A percentile compares a stretch with the other conserved stretches of the same genome.
phyloP scores from a whole-genome alignment of 2,113 vertebrate species.

The Redunca redunca region DNA sequence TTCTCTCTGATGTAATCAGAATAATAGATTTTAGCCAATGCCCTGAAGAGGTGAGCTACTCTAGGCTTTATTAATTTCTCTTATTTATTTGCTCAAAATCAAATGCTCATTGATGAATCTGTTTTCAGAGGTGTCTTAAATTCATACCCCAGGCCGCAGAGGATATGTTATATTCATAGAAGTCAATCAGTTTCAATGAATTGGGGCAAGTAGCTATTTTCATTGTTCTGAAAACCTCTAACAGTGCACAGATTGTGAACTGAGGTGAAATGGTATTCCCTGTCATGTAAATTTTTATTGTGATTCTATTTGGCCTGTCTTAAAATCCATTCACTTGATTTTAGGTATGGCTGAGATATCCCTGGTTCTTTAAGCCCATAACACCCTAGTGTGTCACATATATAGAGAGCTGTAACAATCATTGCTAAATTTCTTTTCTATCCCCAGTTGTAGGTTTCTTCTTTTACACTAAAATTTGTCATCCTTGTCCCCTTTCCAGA shows the following conservation, averaged over 20 bases:
- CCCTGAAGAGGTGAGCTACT: background rate
- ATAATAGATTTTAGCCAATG: background rate
- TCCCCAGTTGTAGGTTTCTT: background rate
- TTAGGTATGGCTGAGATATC: background rate
- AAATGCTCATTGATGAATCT: constrained; percentile 3
- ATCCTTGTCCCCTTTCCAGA: background rate
- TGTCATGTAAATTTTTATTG: background rate
- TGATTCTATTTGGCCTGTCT: background rate
- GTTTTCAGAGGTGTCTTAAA: constrained; percentile 11
- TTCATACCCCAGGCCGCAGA: background rate
- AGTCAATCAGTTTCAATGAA: background rate
- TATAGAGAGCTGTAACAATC: background rate
- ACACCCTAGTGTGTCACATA: background rate
- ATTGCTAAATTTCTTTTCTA: background rate
- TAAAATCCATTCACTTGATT: background rate
- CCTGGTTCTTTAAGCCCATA: background rate
- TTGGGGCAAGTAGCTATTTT: background rate
- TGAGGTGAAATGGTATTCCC: background rate
- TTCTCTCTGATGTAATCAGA: constrained; percentile 20
- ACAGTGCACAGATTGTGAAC: background rate
- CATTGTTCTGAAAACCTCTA: background rate
- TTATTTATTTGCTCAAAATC: background rate
- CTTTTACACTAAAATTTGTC: background rate
- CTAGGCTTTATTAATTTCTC: background rate
- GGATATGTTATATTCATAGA: background rate